These are phyloP conservation scores for Quadriops clusia DNA, from an alignment of 2,888 invertebrate genomes.

Conservation along the genomic window DNA sequence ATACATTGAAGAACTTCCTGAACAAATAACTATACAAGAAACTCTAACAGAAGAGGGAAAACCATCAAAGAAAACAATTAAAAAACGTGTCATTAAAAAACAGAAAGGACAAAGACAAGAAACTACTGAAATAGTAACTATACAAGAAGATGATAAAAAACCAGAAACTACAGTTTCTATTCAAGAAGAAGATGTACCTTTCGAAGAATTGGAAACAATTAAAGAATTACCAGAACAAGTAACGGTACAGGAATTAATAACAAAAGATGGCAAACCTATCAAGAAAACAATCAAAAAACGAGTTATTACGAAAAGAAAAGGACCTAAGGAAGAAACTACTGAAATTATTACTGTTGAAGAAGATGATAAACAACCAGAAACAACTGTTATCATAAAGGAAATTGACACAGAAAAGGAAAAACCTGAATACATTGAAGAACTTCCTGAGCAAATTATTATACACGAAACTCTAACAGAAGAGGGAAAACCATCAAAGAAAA, in stretches of 20 bases:
- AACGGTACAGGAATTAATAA: constrained; percentile 28
- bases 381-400: constrained; percentile 23
- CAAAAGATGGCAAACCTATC: constrained; percentile 21
- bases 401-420: constrained; percentile 13
- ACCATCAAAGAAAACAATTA: constrained; percentile 23
- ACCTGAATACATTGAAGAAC: constrained; percentile 19
- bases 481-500: constrained; percentile 31
- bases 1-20: constrained; percentile 20
- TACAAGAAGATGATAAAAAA: constrained; percentile 21
- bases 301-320: constrained; percentile 30
- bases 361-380: constrained; percentile 23
- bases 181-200: constrained; percentile 15
- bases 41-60: constrained; percentile 26
- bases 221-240: constrained; percentile 29
- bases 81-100: constrained; percentile 34
- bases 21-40: constrained; percentile 31
- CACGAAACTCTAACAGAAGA: constrained; percentile 30
- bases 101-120: constrained; percentile 27
- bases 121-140: constrained; percentile 33
- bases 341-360: constrained; percentile 28
- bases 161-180: constrained; percentile 18
- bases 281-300: constrained; percentile 29
- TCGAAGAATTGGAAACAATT: too few relatives aligned
- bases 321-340: constrained; percentile 29
- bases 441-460: constrained; percentile 26